Evolutionary conservation across 1,140 invertebrate genomes (phyloP).

Genomic region (Homalodisca vitripennis): DNA sequence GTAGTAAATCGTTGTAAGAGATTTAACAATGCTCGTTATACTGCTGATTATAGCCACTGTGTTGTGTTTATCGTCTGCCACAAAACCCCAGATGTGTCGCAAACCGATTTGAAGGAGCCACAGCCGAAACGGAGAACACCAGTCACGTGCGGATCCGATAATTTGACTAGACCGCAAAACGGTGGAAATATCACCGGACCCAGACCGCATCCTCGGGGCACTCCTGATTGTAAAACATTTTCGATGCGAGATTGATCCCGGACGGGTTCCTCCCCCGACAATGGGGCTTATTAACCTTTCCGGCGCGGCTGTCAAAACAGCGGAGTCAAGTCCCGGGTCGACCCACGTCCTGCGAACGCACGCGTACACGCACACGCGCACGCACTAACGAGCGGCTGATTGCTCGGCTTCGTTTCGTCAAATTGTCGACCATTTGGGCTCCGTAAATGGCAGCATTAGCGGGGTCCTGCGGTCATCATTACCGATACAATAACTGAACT

Average conservation of each 20-base stretch:
- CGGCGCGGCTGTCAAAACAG: slow-evolving; percentile 10
- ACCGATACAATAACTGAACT: slow-evolving; percentile 8
- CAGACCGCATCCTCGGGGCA: neutral
- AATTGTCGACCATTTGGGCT: slow-evolving; percentile 14
- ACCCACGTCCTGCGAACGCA: neutral
- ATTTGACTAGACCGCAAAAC: too few relatives aligned
- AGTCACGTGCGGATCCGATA: too few relatives aligned
- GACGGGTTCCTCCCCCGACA: slow-evolving; percentile 3
- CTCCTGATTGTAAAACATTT: neutral
- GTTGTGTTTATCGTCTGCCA: too few relatives aligned
- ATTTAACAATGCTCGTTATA: too few relatives aligned
- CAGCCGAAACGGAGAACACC: too few relatives aligned
- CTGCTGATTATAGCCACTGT: too few relatives aligned
- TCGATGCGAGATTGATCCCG: slow-evolving; percentile 2
- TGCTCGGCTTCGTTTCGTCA: slow-evolving; percentile 10
- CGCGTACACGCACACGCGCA: neutral
- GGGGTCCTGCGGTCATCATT: slow-evolving; percentile 12
- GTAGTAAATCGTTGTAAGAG: too few relatives aligned
- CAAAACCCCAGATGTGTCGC: too few relatives aligned
- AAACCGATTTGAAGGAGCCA: too few relatives aligned
- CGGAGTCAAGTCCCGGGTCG: slow-evolving; percentile 1
- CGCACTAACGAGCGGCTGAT: slow-evolving; percentile 3
- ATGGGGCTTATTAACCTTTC: slow-evolving; percentile 12
- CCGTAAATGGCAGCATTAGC: slow-evolving; percentile 15
- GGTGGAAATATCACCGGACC: neutral